These are phyloP conservation scores for Latheticus oryzae DNA, from an alignment of 2,888 invertebrate species.

Conservation along the genomic window DNA sequence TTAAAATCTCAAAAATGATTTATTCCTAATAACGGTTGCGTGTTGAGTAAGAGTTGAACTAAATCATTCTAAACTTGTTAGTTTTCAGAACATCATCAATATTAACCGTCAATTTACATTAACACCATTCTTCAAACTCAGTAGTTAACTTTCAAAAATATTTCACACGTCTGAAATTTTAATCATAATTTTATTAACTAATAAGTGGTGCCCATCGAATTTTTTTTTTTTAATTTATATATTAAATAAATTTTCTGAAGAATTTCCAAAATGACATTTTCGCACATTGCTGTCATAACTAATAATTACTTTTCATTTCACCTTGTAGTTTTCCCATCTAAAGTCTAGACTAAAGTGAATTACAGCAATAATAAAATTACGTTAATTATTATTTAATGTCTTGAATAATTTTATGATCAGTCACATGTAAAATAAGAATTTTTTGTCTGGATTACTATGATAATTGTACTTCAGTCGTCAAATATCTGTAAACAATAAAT, in stretches of 20 bases:
- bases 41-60: conserved; percentile 30
- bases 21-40: conserved; percentile 21
- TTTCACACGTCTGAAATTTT: conserved; percentile 10
- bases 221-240: conserved; percentile 7
- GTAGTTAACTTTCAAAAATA: conserved; percentile 6
- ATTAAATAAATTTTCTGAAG: not conserved
- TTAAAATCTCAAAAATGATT: too few species aligned
- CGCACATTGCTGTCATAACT: conserved; percentile 12
- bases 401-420: conserved; percentile 27
- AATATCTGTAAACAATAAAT: conserved; percentile 13
- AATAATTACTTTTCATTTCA: conserved; percentile 15
- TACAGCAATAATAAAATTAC: conserved; percentile 24
- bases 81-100: conserved; percentile 31
- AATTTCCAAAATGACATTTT: not conserved
- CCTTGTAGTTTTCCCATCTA: conserved; percentile 7
- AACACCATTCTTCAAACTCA: conserved; percentile 14
- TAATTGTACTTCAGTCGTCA: conserved; percentile 8
- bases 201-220: conserved; percentile 4
- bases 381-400: conserved; percentile 25
- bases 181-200: conserved; percentile 7
- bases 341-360: conserved; percentile 25
- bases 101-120: conserved; percentile 21
- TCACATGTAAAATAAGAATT: conserved; percentile 14
- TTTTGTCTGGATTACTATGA: conserved; percentile 4
- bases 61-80: conserved; percentile 22